Evolutionary conservation across 2,113 vertebrate genomes (phyloP).

Genomic region (Sapajus apella): DNA sequence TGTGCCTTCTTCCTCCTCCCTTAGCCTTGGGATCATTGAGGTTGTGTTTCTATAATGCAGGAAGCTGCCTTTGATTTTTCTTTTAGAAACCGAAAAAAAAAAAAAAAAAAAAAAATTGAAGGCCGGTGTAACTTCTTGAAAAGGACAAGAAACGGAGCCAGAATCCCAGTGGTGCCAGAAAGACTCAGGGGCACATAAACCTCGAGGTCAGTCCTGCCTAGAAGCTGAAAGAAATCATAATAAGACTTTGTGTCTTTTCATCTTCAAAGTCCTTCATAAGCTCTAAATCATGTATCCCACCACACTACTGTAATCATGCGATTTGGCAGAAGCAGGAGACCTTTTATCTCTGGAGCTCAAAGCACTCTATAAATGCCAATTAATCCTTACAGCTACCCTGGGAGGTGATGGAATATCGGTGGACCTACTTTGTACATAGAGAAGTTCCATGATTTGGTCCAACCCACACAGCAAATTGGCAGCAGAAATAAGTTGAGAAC

Average conservation of each 20-base stretch:
- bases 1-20: neutral
- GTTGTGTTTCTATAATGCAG: constrained; percentile 36
- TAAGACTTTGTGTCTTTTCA: constrained; percentile 61
- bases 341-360: constrained; percentile 76
- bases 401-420: constrained; percentile 17
- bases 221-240: constrained; percentile 62
- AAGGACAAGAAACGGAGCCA: constrained; percentile 53
- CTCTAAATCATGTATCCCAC: constrained; percentile 58
- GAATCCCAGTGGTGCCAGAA: constrained; percentile 31
- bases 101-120: neutral
- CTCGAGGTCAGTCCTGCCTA: constrained; percentile 48
- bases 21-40: neutral
- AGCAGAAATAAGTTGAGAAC: neutral
- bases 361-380: constrained; percentile 69
- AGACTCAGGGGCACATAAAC: constrained; percentile 35
- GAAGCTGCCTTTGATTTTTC: constrained; percentile 29
- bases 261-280: constrained; percentile 72
- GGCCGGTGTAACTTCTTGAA: neutral
- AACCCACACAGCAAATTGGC: constrained; percentile 44
- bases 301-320: constrained; percentile 51
- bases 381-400: constrained; percentile 54
- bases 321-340: constrained; percentile 64
- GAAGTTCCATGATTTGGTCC: constrained; percentile 10
- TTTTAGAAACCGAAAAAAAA: constrained; percentile 52
- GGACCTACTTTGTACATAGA: constrained; percentile 26